Conservation (phyloP, 2,888 invertebrate species). For the Anodontia alba region DNA sequence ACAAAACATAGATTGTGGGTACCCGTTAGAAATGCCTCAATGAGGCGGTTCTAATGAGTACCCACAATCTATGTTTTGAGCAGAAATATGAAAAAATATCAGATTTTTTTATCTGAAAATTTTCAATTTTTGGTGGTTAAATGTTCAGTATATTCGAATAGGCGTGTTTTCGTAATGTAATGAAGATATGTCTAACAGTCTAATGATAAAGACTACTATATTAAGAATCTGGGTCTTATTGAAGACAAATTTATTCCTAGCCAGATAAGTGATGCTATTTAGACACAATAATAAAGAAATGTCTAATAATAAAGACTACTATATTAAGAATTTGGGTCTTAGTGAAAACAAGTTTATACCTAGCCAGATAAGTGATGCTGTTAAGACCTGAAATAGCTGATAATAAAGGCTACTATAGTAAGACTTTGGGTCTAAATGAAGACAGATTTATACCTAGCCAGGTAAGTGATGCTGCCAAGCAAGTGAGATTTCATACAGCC, state of each 20-base stretch:
- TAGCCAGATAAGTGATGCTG: slow-evolving; percentile 84
- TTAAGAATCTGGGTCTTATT: slow-evolving; percentile 60
- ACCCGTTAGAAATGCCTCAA: too few species aligned
- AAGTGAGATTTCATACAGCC: too few species aligned
- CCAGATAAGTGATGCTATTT: slow-evolving; percentile 87
- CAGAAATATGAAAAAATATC: too few species aligned
- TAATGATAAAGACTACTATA: slow-evolving; percentile 87
- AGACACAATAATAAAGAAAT: slow-evolving; percentile 89
- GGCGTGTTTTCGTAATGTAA: too few species aligned
- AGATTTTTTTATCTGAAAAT: too few species aligned
- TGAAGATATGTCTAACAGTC: too few species aligned
- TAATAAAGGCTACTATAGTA: slow-evolving; percentile 87
- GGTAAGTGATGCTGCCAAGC: too few species aligned
- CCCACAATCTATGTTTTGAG: too few species aligned
- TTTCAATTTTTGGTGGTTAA: too few species aligned
- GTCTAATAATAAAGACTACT: slow-evolving; percentile 88
- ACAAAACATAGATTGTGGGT: too few species aligned
- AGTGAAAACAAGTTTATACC: slow-evolving; percentile 70
- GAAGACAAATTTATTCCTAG: slow-evolving; percentile 72
- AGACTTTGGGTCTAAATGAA: slow-evolving; percentile 62
- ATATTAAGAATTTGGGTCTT: slow-evolving; percentile 63
- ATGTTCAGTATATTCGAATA: too few species aligned
- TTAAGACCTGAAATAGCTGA: slow-evolving; percentile 89
- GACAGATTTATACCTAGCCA: slow-evolving; percentile 69
- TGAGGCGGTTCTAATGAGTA: too few species aligned